Base-by-base conservation (phyloP, 2,888 invertebrate species). In the Heliconius aoede region DNA sequence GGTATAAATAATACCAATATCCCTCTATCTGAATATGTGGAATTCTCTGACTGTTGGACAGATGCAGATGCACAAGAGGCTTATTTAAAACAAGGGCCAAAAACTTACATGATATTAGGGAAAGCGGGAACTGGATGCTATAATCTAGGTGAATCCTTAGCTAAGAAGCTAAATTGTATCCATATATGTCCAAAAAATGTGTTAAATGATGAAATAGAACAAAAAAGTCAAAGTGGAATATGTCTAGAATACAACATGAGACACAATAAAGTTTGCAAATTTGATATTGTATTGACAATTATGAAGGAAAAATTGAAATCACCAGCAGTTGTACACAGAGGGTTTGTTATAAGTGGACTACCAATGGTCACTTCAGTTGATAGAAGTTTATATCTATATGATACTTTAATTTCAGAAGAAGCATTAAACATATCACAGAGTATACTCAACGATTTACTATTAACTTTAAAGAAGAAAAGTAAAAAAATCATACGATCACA, bases 341-440 rank as follows among this genome's bases (percentile, higher is more conserved):
- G 96, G 13, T 96, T 95, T 90, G 93, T 97, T 4, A 86, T 96
- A 80, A 95, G 95, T 76, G 96, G 96, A 11, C 88, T 96, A 79
- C 97, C 97, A 28, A 85, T 96, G 58, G 91, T 96, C n/a, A 92
- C 95, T 4, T 92, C 94, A 71, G 84, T 73, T 74, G 85, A 82
- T 80, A 83, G 81, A 65, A 76, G 84, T 46, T 80, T 85, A 79
- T 86, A 84, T 81, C 82, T 88, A 40, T 80, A 85, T 51, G 80
- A 84, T 72, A 81, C 83, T 64, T 82, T 92, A 68, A 72, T 85
- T 84, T 84, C 87, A 28, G 94, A 94, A 87, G 92, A 91, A 80
- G 86, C 91, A 51, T 28, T 89, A 67, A 36, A 80, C 40, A 78
- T 83, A 75, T 80, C 86, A 51, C 84, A 89, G 77, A 86, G 87